Conservation (phyloP, 2,113 vertebrate species). For the Xenus cinereus region DNA sequence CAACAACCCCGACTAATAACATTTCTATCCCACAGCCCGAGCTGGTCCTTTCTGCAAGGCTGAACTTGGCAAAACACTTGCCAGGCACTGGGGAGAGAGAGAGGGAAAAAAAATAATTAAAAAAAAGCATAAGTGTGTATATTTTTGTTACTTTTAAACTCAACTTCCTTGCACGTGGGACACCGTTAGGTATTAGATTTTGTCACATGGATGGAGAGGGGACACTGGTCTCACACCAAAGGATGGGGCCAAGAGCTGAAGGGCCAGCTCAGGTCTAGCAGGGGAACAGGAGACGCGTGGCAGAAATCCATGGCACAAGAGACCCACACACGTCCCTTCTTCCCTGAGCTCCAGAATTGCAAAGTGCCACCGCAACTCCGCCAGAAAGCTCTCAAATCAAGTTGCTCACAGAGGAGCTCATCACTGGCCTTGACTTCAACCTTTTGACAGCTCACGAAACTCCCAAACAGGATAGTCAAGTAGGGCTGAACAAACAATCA, state of each 20-base stretch:
- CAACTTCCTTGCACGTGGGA: background rate
- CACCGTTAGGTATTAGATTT: accelerated
- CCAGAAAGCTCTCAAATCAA: background rate
- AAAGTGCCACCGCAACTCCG: accelerated
- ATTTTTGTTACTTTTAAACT: background rate
- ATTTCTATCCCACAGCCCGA: background rate
- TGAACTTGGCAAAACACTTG: background rate
- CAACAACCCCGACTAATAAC: background rate
- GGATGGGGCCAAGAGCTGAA: background rate
- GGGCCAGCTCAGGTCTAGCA: background rate
- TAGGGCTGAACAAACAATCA: background rate
- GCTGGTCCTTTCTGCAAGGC: background rate
- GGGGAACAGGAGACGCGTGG: background rate
- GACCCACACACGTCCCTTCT: background rate
- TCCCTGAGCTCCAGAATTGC: background rate
- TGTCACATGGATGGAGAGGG: background rate
- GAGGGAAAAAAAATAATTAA: background rate
- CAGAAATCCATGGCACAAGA: background rate
- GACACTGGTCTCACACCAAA: background rate
- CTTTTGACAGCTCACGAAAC: background rate
- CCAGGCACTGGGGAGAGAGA: background rate
- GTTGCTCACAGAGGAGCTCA: background rate
- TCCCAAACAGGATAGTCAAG: background rate
- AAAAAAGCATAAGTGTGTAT: accelerated
- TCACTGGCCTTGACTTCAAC: background rate